phyloP scores from a whole-genome alignment of 2,797 vertebrate genomes.

The Jordanella pulchra region DNA sequence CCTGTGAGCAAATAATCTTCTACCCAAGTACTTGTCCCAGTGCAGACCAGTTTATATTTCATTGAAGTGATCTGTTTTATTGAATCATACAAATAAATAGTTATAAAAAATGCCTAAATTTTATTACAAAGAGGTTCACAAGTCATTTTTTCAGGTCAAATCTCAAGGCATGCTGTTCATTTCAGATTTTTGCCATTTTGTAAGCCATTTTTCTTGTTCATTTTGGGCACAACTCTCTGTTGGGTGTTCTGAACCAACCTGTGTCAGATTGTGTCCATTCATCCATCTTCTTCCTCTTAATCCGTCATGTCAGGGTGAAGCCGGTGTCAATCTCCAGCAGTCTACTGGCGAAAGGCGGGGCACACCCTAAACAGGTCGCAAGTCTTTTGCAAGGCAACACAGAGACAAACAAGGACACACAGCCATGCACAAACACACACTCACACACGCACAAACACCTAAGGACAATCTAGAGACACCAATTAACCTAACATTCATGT shows the following conservation, averaged over 20 bases:
- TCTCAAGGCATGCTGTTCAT: neutral
- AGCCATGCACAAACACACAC: too few species aligned
- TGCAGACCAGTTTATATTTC: neutral
- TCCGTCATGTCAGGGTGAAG: too few species aligned
- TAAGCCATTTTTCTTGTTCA: neutral
- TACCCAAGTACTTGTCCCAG: neutral
- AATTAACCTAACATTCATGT: too few species aligned
- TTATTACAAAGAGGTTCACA: neutral
- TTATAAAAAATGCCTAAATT: neutral
- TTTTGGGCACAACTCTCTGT: too few species aligned
- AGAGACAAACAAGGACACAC: too few species aligned
- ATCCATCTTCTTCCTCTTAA: too few species aligned
- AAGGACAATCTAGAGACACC: too few species aligned
- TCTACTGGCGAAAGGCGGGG: too few species aligned
- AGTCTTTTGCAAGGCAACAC: too few species aligned
- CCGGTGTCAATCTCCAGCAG: too few species aligned
- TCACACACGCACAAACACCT: too few species aligned
- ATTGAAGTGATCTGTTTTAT: neutral
- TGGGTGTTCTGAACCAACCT: neutral
- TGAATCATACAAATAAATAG: neutral
- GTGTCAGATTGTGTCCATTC: neutral
- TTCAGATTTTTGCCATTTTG: neutral
- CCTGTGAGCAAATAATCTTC: neutral
- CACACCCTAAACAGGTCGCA: too few species aligned
- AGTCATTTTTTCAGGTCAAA: neutral